Conservation (phyloP, 2,888 invertebrate species). For the Marasmarcha lunaedactyla region DNA sequence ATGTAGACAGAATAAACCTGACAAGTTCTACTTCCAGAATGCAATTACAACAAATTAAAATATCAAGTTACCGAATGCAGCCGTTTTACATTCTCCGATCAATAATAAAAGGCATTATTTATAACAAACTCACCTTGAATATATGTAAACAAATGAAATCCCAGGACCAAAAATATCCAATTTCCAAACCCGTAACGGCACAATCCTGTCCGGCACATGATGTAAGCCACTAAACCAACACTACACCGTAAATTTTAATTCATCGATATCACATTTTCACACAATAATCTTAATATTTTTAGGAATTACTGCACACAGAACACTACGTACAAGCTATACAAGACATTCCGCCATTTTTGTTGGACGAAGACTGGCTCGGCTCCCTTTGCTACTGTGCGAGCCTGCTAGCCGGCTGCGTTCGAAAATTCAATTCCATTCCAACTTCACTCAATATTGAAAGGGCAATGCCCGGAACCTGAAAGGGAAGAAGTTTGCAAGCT, state of each 20-base stretch:
- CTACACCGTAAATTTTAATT: slow-evolving; percentile 58
- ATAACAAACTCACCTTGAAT: slow-evolving; percentile 58
- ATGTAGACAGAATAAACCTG: not conserved
- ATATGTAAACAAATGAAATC: slow-evolving; percentile 65
- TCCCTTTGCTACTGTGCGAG: not conserved
- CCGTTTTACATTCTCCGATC: slow-evolving; percentile 24
- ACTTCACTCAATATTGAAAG: slow-evolving; percentile 53
- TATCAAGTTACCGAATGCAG: no score
- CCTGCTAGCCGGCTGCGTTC: slow-evolving; percentile 37
- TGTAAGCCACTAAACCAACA: slow-evolving; percentile 45
- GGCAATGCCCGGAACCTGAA: slow-evolving; percentile 51
- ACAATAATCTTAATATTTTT: slow-evolving; percentile 36
- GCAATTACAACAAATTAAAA: no score
- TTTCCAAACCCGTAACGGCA: slow-evolving; percentile 54
- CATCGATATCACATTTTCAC: slow-evolving; percentile 66
- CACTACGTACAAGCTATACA: slow-evolving; percentile 17
- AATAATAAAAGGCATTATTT: slow-evolving; percentile 53
- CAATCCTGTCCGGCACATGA: slow-evolving; percentile 62
- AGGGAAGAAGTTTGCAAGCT: no score
- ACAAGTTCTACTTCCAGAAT: not conserved
- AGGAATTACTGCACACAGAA: not conserved
- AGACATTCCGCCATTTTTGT: slow-evolving; percentile 53
- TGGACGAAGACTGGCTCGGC: slow-evolving; percentile 4
- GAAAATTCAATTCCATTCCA: slow-evolving; percentile 34
- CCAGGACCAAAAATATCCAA: slow-evolving; percentile 62